Evolutionary conservation across 2,113 vertebrate species (phyloP).

Genomic region (Sakesphorus luctuosus): DNA sequence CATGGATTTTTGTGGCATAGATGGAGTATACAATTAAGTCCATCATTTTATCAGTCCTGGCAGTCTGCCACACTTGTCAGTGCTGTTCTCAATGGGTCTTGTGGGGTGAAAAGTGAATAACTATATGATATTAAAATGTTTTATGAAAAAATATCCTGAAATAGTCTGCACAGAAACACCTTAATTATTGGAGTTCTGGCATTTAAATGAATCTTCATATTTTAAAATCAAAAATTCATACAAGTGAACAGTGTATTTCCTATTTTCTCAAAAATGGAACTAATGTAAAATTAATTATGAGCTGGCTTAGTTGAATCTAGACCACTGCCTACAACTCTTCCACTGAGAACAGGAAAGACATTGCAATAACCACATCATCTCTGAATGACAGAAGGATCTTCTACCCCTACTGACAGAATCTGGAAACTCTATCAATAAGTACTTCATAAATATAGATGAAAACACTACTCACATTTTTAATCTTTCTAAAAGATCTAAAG

Average conservation of each 20-base stretch:
- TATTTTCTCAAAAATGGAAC: neutral
- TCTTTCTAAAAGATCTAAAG: slow-evolving; percentile 58
- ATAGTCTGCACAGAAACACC: neutral
- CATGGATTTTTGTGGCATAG: neutral
- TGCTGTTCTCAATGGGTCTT: neutral
- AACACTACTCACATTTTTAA: neutral
- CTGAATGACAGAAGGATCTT: neutral
- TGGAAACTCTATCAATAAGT: neutral
- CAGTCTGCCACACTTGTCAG: neutral
- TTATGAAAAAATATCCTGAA: neutral
- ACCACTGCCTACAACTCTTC: neutral
- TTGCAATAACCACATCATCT: neutral
- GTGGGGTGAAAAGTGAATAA: neutral
- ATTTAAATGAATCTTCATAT: neutral
- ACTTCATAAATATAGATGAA: slow-evolving; percentile 57
- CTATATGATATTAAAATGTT: neutral
- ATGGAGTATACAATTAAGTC: neutral
- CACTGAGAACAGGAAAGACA: neutral
- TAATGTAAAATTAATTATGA: neutral
- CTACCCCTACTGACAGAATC: neutral
- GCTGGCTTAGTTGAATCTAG: neutral
- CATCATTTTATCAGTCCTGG: neutral
- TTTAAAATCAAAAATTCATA: neutral
- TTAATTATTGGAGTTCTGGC: neutral
- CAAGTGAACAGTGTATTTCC: neutral